Percentiles rank a stretch among this genome's conserved stretches.
Conservation (phyloP, 2,888 invertebrate species). For the Hirudinaria manillensis region DNA sequence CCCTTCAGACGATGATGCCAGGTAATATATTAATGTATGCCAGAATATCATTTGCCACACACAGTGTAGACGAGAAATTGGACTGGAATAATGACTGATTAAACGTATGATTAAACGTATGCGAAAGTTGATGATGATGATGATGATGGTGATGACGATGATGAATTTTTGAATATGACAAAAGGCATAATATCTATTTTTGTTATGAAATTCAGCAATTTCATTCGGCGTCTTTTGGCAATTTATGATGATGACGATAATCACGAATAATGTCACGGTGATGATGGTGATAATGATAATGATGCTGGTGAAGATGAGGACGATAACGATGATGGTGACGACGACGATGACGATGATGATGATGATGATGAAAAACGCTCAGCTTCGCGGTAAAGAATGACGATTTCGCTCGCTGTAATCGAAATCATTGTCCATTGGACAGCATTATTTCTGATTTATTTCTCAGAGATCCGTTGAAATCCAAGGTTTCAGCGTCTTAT, state of each 20-base stretch:
- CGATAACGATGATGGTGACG: conserved; percentile 13
- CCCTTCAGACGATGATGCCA: too few relatives aligned
- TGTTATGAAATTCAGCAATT: too few relatives aligned
- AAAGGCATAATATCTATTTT: too few relatives aligned
- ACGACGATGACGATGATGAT: conserved; percentile 18
- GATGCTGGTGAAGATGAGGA: neutral
- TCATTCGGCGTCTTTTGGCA: too few relatives aligned
- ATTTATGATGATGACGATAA: too few relatives aligned
- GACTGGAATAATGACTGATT: neutral
- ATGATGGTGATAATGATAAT: too few relatives aligned
- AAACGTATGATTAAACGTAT: neutral
- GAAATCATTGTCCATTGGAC: neutral
- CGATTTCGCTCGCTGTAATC: neutral
- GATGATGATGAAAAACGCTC: too few relatives aligned
- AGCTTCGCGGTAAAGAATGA: neutral
- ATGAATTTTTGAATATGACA: too few relatives aligned
- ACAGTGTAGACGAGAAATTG: neutral
- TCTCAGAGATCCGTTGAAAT: neutral
- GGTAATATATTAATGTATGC: too few relatives aligned
- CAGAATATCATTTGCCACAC: too few relatives aligned
- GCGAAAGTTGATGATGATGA: too few relatives aligned
- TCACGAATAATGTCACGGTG: neutral
- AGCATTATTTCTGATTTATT: conserved; percentile 7
- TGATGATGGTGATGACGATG: conserved; percentile 11
- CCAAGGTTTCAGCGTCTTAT: neutral